Percentiles rank a stretch among this genome's conserved stretches.
phyloP scores from a whole-genome alignment of 2,113 vertebrate genomes.

The Illadopsis cleaveri region DNA sequence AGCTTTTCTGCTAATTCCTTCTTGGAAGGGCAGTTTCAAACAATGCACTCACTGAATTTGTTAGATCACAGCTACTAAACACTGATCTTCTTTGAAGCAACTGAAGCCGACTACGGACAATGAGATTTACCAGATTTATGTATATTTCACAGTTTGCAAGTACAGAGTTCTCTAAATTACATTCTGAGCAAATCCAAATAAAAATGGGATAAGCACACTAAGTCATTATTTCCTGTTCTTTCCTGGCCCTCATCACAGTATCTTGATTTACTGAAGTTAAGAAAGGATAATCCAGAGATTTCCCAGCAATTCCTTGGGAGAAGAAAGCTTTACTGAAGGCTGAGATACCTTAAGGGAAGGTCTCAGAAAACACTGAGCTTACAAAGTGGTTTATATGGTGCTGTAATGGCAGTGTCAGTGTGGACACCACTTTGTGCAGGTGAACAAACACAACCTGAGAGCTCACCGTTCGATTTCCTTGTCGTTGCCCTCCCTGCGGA shows the following conservation, averaged over 20 bases:
- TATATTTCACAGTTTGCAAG: background rate
- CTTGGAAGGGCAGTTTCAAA: background rate
- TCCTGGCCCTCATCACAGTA: background rate
- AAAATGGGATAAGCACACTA: background rate
- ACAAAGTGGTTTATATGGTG: background rate
- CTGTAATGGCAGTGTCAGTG: background rate
- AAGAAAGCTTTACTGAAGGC: background rate
- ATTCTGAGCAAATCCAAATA: background rate
- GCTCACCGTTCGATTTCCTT: slow-evolving; percentile 90
- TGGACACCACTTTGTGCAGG: background rate
- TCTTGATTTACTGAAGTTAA: background rate
- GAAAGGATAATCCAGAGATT: background rate
- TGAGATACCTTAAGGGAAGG: background rate
- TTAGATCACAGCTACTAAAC: background rate
- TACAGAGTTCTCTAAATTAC: background rate
- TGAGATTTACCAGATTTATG: background rate
- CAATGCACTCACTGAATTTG: background rate
- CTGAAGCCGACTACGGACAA: background rate
- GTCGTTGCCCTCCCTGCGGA: slow-evolving; percentile 85
- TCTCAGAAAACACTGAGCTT: background rate
- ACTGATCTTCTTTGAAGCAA: background rate
- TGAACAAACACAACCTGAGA: background rate
- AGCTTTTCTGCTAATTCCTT: background rate
- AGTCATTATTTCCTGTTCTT: background rate
- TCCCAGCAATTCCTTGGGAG: background rate